Evolutionary conservation across 1,140 invertebrate species (phyloP).

Genomic region (Euura saliciscinereae): DNA sequence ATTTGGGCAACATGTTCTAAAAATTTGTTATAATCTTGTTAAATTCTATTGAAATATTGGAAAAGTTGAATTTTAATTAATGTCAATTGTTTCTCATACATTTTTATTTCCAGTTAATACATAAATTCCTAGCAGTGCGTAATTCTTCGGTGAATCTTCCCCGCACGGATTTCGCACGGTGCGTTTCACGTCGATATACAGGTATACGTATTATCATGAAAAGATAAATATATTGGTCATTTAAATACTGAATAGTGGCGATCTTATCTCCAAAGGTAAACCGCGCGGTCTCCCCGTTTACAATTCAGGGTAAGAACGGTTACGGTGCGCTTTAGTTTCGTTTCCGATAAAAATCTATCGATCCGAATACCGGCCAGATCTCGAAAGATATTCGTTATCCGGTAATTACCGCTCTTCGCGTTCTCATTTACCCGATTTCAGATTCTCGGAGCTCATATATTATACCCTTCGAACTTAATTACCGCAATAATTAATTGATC

Average conservation of each 20-base stretch:
- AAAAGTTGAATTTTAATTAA: too few species aligned
- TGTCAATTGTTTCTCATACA: too few species aligned
- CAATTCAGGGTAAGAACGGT: neutral
- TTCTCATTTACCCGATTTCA: neutral
- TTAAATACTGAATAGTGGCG: conserved; percentile 2
- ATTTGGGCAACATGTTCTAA: too few species aligned
- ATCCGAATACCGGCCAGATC: neutral
- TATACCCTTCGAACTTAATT: neutral
- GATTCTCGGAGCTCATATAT: neutral
- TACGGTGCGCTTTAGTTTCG: neutral
- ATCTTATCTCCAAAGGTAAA: conserved; percentile 2
- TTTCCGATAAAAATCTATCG: neutral
- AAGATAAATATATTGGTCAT: neutral
- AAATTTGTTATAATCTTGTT: too few species aligned
- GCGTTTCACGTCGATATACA: neutral
- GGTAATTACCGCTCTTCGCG: neutral
- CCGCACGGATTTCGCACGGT: too few species aligned
- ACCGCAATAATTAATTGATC: neutral
- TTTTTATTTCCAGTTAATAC: too few species aligned
- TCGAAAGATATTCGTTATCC: neutral
- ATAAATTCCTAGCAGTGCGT: too few species aligned
- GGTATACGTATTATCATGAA: neutral
- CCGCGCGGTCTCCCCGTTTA: neutral
- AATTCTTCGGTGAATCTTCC: too few species aligned
- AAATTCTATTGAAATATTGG: too few species aligned